Percentiles rank a stretch among this genome's conserved stretches.
Conservation (phyloP, 2,797 vertebrate species). For the Crax fasciolata region DNA sequence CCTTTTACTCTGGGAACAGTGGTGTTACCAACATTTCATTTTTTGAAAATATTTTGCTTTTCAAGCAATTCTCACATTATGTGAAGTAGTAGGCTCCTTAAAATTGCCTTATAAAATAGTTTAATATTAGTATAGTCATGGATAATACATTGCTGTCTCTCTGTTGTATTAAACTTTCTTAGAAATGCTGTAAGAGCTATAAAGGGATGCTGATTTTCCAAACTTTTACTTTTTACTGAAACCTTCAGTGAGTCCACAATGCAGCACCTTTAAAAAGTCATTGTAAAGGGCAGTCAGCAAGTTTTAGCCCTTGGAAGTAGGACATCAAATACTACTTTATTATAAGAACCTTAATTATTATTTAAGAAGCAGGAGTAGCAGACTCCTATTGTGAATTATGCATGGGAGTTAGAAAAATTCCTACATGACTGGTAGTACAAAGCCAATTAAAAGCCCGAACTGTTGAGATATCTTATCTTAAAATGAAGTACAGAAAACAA, state of each 20-base stretch:
- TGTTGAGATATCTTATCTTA: neutral
- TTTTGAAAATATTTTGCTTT: neutral
- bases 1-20: neutral
- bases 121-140: neutral
- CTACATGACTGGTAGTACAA: neutral
- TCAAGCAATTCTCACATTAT: neutral
- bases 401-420: neutral
- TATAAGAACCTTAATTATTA: constrained; percentile 44
- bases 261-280: neutral
- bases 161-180: neutral
- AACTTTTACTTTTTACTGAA: neutral
- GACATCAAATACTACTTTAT: neutral
- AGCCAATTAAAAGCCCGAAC: neutral
- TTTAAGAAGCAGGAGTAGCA: constrained; percentile 9
- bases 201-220: neutral
- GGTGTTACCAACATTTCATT: neutral
- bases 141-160: neutral
- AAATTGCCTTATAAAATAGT: neutral
- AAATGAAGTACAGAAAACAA: neutral
- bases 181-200: neutral
- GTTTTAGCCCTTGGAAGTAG: neutral
- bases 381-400: constrained; percentile 18
- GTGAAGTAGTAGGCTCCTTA: neutral
- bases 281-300: neutral
- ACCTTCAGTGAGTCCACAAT: neutral